Conservation (phyloP, 2,113 vertebrate genomes). For the Rhinichthys klamathensis region DNA sequence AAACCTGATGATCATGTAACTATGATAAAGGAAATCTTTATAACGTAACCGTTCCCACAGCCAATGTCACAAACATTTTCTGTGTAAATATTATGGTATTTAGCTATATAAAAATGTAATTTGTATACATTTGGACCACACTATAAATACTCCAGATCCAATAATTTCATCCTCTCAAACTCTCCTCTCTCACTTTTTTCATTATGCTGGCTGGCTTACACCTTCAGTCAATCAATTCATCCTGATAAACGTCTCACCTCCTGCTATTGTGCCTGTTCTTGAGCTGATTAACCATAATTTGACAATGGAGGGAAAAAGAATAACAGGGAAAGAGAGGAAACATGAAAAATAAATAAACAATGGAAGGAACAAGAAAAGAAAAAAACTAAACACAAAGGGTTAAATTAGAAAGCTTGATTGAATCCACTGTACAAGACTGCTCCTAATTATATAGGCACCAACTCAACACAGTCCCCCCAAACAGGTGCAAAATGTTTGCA, state of each 20-base stretch:
- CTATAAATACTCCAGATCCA: background rate
- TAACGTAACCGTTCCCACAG: background rate
- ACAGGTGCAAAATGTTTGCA: conserved; percentile 53
- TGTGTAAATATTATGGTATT: background rate
- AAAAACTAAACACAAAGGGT: background rate
- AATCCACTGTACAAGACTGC: conserved; percentile 32
- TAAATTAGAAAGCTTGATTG: conserved; percentile 37
- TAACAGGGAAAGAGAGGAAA: background rate
- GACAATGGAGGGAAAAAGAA: background rate
- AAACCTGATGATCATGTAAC: background rate
- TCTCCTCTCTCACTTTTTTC: background rate
- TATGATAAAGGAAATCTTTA: background rate
- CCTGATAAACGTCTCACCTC: conserved; percentile 2
- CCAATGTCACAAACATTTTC: background rate
- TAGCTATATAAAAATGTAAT: background rate
- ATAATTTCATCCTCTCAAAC: background rate
- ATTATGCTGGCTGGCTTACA: conserved; percentile 26
- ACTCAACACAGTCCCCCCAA: conserved; percentile 36
- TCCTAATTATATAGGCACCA: conserved; percentile 37
- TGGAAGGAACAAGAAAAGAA: background rate
- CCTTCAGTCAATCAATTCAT: conserved; percentile 38
- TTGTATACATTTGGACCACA: background rate
- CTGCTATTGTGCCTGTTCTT: background rate
- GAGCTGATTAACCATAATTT: conserved; percentile 23
- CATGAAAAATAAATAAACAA: background rate